Conservation (phyloP, 2,797 vertebrate genomes). For the Heteromormyrus szaboi region DNA sequence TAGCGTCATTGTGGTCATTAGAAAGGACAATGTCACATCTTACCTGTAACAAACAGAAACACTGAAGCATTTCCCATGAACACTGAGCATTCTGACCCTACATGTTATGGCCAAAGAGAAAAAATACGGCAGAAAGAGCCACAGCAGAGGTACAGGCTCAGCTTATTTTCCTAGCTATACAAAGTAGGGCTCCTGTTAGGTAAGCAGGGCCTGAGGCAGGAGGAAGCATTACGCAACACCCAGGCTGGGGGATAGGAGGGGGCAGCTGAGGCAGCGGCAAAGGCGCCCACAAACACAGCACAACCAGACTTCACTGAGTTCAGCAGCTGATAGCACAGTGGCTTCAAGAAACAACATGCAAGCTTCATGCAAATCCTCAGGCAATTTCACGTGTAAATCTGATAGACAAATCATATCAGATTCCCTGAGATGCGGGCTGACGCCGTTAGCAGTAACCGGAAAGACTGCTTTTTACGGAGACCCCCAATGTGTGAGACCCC, state of each 20-base stretch:
- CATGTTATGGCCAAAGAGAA: background rate
- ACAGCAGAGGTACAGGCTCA: background rate
- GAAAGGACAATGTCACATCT: background rate
- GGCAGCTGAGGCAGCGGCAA: background rate
- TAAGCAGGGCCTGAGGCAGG: constrained; percentile 6
- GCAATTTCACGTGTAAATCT: background rate
- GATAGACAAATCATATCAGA: background rate
- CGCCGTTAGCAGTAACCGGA: background rate
- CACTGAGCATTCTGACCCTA: background rate
- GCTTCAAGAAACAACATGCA: background rate
- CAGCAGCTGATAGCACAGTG: background rate
- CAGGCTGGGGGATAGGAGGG: background rate
- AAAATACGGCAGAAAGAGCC: background rate
- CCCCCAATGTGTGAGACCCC: background rate
- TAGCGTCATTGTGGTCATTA: background rate
- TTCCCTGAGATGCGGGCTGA: background rate
- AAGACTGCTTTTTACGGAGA: background rate
- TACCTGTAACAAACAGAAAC: background rate
- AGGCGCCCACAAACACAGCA: background rate
- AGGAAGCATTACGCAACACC: background rate
- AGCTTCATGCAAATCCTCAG: background rate
- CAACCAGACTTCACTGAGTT: background rate
- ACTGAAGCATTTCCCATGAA: background rate
- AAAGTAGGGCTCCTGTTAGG: constrained; percentile 10
- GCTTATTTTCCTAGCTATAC: constrained; percentile 7